Percentiles rank a stretch among this genome's conserved stretches.
phyloP scores from a whole-genome alignment of 2,888 invertebrate species.

The Meteorus cinctellus region DNA sequence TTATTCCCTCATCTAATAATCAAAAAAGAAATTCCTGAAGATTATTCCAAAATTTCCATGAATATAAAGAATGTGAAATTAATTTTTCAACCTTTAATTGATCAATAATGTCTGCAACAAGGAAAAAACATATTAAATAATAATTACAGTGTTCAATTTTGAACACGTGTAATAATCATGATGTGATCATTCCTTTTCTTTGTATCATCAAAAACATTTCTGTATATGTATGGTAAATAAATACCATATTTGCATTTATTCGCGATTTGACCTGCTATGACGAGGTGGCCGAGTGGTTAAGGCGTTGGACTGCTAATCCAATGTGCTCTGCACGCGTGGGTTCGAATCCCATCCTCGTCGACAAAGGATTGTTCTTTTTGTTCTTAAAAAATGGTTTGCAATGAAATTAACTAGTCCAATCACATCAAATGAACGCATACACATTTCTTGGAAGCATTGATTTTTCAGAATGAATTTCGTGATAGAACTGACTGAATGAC shows the following conservation, averaged over 20 bases:
- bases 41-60: not conserved
- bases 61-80: not conserved
- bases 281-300: constrained; percentile 74
- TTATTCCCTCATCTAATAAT: not conserved
- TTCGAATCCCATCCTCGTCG: constrained; percentile 74
- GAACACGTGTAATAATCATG: not conserved
- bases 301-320: constrained; percentile 75
- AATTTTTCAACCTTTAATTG: not conserved
- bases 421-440: too few species aligned
- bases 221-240: not conserved
- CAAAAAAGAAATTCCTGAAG: not conserved
- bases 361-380: not conserved
- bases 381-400: not conserved
- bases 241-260: not conserved
- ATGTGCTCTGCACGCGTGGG: constrained; percentile 75
- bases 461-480: too few species aligned
- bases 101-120: not conserved
- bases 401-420: not conserved
- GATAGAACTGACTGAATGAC: too few species aligned
- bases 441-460: too few species aligned
- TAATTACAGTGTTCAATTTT: not conserved
- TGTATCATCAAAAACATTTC: not conserved
- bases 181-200: not conserved
- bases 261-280: constrained; percentile 47
- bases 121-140: not conserved